These are phyloP conservation scores for Dendrocincla fuliginosa DNA, from an alignment of 2,797 vertebrate species.

Conservation along the genomic window DNA sequence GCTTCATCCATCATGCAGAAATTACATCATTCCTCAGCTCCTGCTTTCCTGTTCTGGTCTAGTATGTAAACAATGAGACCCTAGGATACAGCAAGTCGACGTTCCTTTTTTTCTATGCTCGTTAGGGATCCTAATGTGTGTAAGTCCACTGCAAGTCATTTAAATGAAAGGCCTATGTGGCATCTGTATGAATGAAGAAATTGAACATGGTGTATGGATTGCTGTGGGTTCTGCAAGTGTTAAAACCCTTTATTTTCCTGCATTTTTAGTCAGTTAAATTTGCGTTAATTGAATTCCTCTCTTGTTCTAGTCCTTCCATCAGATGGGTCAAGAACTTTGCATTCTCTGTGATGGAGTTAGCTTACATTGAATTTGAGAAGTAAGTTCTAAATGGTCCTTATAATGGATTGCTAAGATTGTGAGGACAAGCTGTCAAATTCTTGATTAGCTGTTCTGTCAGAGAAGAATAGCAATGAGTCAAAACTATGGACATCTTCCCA, in stretches of 20 bases:
- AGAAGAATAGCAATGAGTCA: slow-evolving; percentile 9
- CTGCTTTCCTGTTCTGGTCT: neutral
- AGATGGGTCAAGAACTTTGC: neutral
- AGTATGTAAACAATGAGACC: neutral
- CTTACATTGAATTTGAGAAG: neutral
- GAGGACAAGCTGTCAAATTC: slow-evolving; percentile 25
- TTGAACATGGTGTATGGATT: neutral
- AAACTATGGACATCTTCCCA: neutral
- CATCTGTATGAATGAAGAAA: neutral
- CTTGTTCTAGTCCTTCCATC: neutral
- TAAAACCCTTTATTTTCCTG: neutral
- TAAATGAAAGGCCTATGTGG: neutral
- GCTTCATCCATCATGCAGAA: neutral
- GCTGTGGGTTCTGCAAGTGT: neutral
- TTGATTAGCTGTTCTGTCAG: slow-evolving; percentile 22
- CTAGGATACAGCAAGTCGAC: neutral
- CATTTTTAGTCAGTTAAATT: slow-evolving; percentile 2
- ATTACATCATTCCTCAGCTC: neutral
- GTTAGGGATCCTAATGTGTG: neutral
- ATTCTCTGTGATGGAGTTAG: neutral
- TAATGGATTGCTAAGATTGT: neutral
- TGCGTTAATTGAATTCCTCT: neutral
- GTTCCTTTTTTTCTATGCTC: neutral
- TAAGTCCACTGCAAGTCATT: neutral
- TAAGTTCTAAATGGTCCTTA: neutral